Base-by-base conservation (phyloP, 2,797 vertebrate species). In the Tauraco hartlaubi region DNA sequence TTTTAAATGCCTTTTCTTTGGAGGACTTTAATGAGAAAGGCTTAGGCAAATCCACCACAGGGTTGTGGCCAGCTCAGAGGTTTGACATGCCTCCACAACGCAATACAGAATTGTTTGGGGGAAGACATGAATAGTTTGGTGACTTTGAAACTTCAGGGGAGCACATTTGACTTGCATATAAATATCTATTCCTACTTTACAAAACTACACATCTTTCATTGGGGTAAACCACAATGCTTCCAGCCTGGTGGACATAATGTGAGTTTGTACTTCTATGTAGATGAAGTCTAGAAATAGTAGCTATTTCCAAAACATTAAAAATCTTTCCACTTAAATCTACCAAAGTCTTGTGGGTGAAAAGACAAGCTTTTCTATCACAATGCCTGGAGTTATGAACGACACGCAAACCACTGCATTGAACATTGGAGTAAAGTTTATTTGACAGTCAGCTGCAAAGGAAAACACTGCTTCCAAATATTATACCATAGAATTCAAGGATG, bases 371-470 rank as follows among this genome's bases (percentile, higher is more conserved):
- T 68, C 28, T 68, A 48, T 59, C 9, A 26, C 18, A 66, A 2
- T 71, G 52, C 31, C 61, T 85, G 25, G 59, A 79, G 84, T 79
- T 76, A 54, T 15, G 37, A 74, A 63, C 73, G 31, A 29, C 44
- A 49, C 41, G 44, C 55, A 69, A 69, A 31, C 29, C 21, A 29
- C 44, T 29, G 33, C 46, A 55, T 0, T 56, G 31, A 85, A 55
- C 33, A n/a, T 17, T 55, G 55, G 56, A 78, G 5, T 44, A 62
- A 93, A 73, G 55, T 37, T 59, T 86, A 58, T 75, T 81, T 86
- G 62, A 72, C 80, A 92, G 33, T 35, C 79, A 88, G 51, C 19
- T 94, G 20, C 39, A 76, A 92, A 55, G 39, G 25, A 84, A 86
- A 96, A 55, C 15, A 78, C 39, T 39, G 12, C 7, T 77, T 78